Percentiles rank a stretch among this genome's conserved stretches.
These are phyloP conservation scores for Drosophila gaucha DNA, from an alignment of 2,888 invertebrate genomes.

Conservation along the genomic window DNA sequence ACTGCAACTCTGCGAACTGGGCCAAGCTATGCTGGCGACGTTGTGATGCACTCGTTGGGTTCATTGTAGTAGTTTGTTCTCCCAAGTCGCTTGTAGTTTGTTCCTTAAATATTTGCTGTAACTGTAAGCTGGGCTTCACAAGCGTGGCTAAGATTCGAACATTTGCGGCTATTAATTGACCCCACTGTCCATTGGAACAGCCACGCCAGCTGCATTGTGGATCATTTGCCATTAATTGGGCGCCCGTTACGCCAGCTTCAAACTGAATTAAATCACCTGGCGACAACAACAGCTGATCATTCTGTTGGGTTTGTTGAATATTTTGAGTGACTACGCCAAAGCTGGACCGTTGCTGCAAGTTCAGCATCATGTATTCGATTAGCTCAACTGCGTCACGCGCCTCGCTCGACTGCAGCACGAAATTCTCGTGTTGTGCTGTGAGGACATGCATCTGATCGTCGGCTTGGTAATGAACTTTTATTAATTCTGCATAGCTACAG, in stretches of 20 bases:
- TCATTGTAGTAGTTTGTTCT: constrained; percentile 86
- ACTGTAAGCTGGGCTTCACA: constrained; percentile 89
- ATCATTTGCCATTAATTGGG: constrained; percentile 87
- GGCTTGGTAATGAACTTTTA: constrained; percentile 87
- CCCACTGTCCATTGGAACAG: constrained; percentile 89
- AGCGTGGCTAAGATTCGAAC: constrained; percentile 95
- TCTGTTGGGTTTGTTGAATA: constrained; percentile 84
- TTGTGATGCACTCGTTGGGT: background rate
- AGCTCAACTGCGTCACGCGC: constrained; percentile 93
- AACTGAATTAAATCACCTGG: constrained; percentile 93
- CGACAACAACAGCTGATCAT: constrained; percentile 83
- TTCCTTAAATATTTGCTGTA: constrained; percentile 87
- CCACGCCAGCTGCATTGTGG: constrained; percentile 89
- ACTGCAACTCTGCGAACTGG: constrained; percentile 93
- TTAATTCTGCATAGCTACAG: constrained; percentile 93
- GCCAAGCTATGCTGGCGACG: constrained; percentile 92
- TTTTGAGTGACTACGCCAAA: constrained; percentile 91
- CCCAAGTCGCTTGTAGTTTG: constrained; percentile 56
- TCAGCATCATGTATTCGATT: constrained; percentile 93
- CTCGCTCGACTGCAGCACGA: constrained; percentile 94
- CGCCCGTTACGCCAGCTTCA: constrained; percentile 90
- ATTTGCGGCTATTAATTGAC: constrained; percentile 94
- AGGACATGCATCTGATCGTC: constrained; percentile 90
- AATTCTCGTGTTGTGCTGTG: constrained; percentile 95
- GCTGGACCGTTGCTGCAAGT: constrained; percentile 93